Evolutionary conservation across 2,113 vertebrate genomes (phyloP).

Genomic region (Circaetus gallicus): DNA sequence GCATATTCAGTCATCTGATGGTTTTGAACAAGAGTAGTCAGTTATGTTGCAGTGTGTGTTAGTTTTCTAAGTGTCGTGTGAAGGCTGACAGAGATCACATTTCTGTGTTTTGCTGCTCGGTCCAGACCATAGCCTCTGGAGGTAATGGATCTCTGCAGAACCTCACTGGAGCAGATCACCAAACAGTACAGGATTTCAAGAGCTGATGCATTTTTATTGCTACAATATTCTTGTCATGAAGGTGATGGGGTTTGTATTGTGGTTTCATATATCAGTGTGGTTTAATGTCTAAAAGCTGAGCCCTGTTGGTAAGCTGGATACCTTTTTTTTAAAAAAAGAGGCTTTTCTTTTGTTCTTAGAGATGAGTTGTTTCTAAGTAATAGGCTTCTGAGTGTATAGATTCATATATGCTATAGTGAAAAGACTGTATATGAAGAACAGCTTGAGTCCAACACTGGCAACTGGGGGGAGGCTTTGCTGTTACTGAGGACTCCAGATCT

Average conservation of each 20-base stretch:
- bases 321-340: not conserved
- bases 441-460: not conserved
- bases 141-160: slow-evolving; percentile 31
- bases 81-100: slow-evolving; percentile 58
- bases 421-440: not conserved
- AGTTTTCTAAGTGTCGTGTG: slow-evolving; percentile 14
- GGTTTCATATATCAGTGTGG: slow-evolving; percentile 6
- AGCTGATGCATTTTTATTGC: slow-evolving; percentile 41
- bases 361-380: not conserved
- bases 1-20: not conserved
- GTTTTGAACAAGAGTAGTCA: not conserved
- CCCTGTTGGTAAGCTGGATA: not conserved
- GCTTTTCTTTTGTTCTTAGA: not conserved
- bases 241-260: not conserved
- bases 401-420: not conserved
- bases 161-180: slow-evolving; percentile 46
- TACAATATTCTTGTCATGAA: slow-evolving; percentile 5
- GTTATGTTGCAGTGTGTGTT: not conserved
- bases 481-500: not conserved
- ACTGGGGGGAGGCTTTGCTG: not conserved
- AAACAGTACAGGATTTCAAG: slow-evolving; percentile 50
- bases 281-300: slow-evolving; percentile 2
- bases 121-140: not conserved
- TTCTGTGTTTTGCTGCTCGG: slow-evolving; percentile 3
- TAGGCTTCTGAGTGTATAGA: not conserved